phyloP scores from a whole-genome alignment of 2,113 vertebrate species.

The Actenoides hombroni region DNA sequence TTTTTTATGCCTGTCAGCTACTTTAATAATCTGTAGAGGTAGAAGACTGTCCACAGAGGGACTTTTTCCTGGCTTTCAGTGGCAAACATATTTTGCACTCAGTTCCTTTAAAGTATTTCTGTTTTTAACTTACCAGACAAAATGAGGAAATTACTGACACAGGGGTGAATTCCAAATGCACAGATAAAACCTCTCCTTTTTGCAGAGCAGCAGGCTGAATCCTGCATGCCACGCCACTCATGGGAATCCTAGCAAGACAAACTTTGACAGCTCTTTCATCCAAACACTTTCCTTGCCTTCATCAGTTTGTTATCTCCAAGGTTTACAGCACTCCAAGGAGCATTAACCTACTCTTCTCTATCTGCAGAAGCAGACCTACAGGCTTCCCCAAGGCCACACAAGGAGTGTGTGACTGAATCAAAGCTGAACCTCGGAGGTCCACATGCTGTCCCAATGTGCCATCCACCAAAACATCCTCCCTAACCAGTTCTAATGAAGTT shows the following conservation, averaged over 20 bases:
- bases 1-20: background rate
- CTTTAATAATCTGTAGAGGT: background rate
- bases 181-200: background rate
- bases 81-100: background rate
- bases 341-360: background rate
- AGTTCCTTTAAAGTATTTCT: slow-evolving; percentile 54
- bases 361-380: background rate
- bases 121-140: background rate
- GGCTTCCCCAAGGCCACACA: background rate
- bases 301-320: background rate
- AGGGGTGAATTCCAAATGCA: slow-evolving; percentile 7
- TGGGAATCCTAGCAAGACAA: background rate
- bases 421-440: background rate
- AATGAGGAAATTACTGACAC: slow-evolving; percentile 32
- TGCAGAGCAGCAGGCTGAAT: background rate
- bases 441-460: rapidly evolving
- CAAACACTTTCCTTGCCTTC: background rate
- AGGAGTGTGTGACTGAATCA: rapidly evolving
- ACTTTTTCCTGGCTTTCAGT: background rate
- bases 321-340: background rate
- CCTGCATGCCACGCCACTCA: rapidly evolving
- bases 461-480: background rate
- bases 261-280: background rate
- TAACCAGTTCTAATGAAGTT: background rate
- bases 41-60: background rate